phyloP scores from a whole-genome alignment of 2,797 vertebrate genomes.

The Balearica regulorum region DNA sequence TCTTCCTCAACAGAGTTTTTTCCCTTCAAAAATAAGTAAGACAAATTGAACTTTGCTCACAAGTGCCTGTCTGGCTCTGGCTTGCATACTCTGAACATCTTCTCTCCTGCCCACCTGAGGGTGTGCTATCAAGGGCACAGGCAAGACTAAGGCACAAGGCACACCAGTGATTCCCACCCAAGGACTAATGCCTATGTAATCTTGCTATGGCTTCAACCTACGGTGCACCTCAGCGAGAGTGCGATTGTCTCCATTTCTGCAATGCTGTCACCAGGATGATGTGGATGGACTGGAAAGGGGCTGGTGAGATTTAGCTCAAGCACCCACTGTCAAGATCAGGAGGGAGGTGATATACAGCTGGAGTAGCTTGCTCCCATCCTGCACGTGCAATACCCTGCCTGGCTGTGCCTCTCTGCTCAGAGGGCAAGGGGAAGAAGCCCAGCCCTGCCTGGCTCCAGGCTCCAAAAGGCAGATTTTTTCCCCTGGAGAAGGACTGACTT shows the following conservation, averaged over 20 bases:
- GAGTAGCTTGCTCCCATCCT: not conserved
- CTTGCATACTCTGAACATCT: not conserved
- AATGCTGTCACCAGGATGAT: not conserved
- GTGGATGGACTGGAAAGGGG: not conserved
- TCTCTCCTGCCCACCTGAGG: not conserved
- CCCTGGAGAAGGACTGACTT: not conserved
- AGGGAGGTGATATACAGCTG: not conserved
- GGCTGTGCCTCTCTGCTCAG: not conserved
- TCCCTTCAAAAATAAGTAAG: not conserved
- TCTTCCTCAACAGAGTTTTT: not conserved
- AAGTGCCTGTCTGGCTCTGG: not conserved
- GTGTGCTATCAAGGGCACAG: fast-evolving
- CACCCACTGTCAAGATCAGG: not conserved
- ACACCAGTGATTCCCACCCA: not conserved
- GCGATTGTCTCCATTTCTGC: not conserved
- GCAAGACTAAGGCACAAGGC: not conserved
- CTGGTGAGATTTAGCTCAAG: not conserved
- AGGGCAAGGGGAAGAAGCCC: not conserved
- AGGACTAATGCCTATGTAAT: fast-evolving
- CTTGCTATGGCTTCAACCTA: not conserved
- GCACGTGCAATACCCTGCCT: not conserved
- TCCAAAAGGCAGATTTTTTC: not conserved
- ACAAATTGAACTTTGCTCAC: not conserved
- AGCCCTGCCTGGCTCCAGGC: fast-evolving
- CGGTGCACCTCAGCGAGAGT: fast-evolving